Evolutionary conservation across 2,797 vertebrate species (phyloP), one percentile per base, ranked within the genome.

Genomic region (Synanceia verrucosa): DNA sequence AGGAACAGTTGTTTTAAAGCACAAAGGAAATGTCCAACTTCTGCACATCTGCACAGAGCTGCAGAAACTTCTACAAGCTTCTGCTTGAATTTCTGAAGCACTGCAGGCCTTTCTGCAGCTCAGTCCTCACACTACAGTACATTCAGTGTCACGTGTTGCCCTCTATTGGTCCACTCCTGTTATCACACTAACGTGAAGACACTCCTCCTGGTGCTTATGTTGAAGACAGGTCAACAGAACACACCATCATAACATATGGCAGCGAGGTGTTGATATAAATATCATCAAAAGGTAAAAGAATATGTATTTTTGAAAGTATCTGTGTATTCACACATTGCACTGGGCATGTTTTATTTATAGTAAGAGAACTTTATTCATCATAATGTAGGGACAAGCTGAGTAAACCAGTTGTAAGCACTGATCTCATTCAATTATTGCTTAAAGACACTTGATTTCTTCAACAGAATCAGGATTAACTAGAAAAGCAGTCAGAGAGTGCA

Each of bases 71-170:
- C 5, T 14, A 24, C 41, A 23, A 18, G 43, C 26, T 26, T 62
- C 39, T 53, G 7, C n/a, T n/a, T n/a, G n/a, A n/a, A n/a, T n/a
- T n/a, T 57, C 24, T 47, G 6, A 4, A 59, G 26, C 23, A 56
- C 13, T 47, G 12, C 5, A 24, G 61, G 37, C 47, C n/a, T 62
- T 19, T 29, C 14, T 48, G 31, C 29, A 9, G 44, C 9, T 36
- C n/a, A 31, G 14, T 19, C 3, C 5, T 57, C 33, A 41, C 1
- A 1, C 31, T 24, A 11, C 1, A 1, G 28, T 24, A 11, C 34
- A 63, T 77, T 67, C 12, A 58, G 31, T 68, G 78, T 69, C 62
- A 56, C 79, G 9, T 88, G 84, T 62, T 78, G 79, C 89, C 90
- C 88, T 78, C 93, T 89, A 70, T 11, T 83, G 92, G 81, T 4